Evolutionary conservation across 2,888 invertebrate genomes (phyloP), one percentile per base, ranked within the genome.

Genomic region (Tetramorium bicarinatum): DNA sequence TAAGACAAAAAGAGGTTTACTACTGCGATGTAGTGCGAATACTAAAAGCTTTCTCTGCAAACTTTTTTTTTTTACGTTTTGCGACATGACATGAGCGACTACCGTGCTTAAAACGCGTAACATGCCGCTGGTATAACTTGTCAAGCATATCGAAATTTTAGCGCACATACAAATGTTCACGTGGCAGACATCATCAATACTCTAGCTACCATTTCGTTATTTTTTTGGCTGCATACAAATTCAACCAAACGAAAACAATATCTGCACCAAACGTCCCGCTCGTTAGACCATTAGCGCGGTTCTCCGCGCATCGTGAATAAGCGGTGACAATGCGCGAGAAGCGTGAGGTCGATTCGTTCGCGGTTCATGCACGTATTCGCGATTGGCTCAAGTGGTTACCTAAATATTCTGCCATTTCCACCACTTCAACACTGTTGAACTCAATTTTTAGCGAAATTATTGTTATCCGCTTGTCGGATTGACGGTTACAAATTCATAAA

Each of bases 181-280:
- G 29, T 25, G 52, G 25, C 59, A 67, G 66, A 41, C 38, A 67
- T 15, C 49, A 21, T n/a, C 69, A 69, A 67, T 77, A 67, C 44
- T 47, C 34, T 34, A n/a, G n/a, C 21, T 3, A n/a, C 21, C 47
- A 59, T 25, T 61, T 56, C 9, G 59, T 80, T 80, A 80, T 80
- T 79, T 66, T 62, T 66, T 72, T 49, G 47, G 47, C 38, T 72
- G 72, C 72, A 72, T 72, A 72, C 59, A 72, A 72, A 80, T 80
- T 59, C 59, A 80, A 72, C 72, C 59, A 61, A 80, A 72, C 52
- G 80, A 84, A 74, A 80, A 84, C 83, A 84, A 84, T 80, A 80
- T 59, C 47, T 44, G 61, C 67, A 69, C 59, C 77, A 67, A 82
- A 64, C 38, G 62, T 69, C 41, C 74, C 44, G 41, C 64, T 64